Evolutionary conservation across 1,140 invertebrate genomes (phyloP), one percentile per base, ranked within the genome.

Genomic region (Penaeus japonicus): DNA sequence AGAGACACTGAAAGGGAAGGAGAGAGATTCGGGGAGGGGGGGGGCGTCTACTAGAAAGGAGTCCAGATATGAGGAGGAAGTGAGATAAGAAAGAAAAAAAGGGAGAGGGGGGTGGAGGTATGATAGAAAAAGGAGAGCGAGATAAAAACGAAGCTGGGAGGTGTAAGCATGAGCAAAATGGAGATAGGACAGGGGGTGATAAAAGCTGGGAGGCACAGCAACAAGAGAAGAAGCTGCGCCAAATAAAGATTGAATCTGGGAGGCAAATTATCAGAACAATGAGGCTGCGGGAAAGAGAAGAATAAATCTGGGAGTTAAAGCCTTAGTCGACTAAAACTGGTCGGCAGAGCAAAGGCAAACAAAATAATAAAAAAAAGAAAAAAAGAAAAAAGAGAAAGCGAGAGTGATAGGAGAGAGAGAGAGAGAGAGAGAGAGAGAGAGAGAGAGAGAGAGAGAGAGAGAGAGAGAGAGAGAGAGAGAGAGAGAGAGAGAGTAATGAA

Each of bases 381-480:
- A 30, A 30, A 17, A 20, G 62, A 70, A 20, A 30, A 10, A 17
- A 12, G 0, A 30, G 7, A 70, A 12, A 30, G 39, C 24, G 30
- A 75, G 83, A 84, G 24, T 54, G 39, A 75, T 54, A 22, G 53
- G 65, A 84, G 57, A 55, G 24, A 27, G 83, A 84, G 35, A 53
- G 57, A 55, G 57, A 53, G 57, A 53, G 35, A 75, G 39, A 75
- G 65, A 84, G 32, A 75, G 62, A 70, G 82, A 84, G 62, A 70
- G 57, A 84, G 57, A 65, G 81, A 65, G 57, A 65, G 81, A 83
- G 81, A 83, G 81, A 35, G 15, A 24, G 55, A 24, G 54, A 3
- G 53, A 30, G 55, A 15, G 7, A 2, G 10, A 35, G 81, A 35
- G 17, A 22, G 17, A 24, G 24, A 30, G n/a, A 30, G 27, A 57